These are phyloP conservation scores for Drosophila kanapiae DNA, from an alignment of 1,140 invertebrate genomes.

Conservation along the genomic window DNA sequence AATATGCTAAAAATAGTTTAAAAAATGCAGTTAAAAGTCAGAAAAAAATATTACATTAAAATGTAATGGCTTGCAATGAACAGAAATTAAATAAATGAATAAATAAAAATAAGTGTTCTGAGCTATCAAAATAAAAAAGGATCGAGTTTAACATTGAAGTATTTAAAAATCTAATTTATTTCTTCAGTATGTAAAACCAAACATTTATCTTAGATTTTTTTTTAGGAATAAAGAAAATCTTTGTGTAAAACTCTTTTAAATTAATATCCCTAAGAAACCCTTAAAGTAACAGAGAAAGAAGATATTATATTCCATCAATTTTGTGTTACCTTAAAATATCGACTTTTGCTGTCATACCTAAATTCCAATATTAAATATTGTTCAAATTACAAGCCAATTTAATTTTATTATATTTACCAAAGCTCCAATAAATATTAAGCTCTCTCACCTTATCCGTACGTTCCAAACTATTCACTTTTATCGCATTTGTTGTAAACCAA, in stretches of 20 bases:
- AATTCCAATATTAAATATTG: background rate
- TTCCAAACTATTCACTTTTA: background rate
- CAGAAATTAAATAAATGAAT: background rate
- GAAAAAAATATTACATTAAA: background rate
- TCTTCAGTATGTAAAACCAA: background rate
- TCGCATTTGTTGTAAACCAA: background rate
- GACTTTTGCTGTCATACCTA: background rate
- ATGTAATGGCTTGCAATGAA: background rate
- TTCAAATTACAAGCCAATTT: background rate
- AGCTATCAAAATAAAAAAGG: too few relatives aligned
- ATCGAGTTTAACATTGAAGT: background rate
- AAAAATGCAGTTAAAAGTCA: background rate
- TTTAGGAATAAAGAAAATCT: too few relatives aligned
- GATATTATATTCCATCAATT: background rate
- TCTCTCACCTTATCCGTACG: background rate
- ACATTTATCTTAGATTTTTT: background rate
- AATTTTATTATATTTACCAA: background rate
- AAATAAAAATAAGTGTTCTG: background rate
- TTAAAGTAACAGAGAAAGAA: background rate
- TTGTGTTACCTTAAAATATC: background rate
- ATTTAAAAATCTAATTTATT: background rate
- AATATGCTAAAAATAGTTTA: too few relatives aligned
- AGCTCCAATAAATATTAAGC: background rate
- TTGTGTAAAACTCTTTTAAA: background rate
- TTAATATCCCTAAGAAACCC: background rate